phyloP scores from a whole-genome alignment of 2,113 vertebrate genomes.

The Lipotes vexillifer region DNA sequence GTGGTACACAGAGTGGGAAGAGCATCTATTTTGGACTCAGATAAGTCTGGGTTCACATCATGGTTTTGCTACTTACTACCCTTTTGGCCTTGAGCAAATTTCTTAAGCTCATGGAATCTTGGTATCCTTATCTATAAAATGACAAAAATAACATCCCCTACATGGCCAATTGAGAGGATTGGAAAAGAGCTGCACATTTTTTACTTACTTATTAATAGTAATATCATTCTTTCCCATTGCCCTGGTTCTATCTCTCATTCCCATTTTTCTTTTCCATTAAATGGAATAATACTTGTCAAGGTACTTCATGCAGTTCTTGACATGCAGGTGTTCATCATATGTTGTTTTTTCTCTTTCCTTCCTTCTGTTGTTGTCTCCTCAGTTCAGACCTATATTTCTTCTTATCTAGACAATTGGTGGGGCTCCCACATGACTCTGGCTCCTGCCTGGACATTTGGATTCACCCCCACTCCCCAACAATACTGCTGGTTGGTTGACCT shows the following conservation, averaged over 20 bases:
- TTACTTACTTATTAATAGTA: not conserved
- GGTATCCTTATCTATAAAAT: not conserved
- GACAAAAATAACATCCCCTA: not conserved
- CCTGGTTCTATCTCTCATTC: not conserved
- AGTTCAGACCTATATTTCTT: not conserved
- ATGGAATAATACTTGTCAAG: not conserved
- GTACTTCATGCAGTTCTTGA: not conserved
- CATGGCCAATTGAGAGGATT: not conserved
- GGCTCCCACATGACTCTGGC: not conserved
- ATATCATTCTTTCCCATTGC: not conserved
- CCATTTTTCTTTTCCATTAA: not conserved
- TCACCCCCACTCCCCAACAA: not conserved
- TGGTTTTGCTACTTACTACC: not conserved
- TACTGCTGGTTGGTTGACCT: not conserved
- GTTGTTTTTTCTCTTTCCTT: not conserved
- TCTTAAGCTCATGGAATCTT: not conserved
- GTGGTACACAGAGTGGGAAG: not conserved
- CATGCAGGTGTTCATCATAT: not conserved
- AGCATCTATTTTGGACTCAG: not conserved
- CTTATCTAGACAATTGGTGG: not conserved
- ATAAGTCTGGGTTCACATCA: not conserved
- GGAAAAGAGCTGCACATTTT: not conserved
- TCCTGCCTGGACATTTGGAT: not conserved
- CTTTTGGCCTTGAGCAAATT: not conserved
- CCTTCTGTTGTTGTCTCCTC: not conserved